Conservation (phyloP, 2,797 vertebrate genomes). For the Limosa lapponica region DNA sequence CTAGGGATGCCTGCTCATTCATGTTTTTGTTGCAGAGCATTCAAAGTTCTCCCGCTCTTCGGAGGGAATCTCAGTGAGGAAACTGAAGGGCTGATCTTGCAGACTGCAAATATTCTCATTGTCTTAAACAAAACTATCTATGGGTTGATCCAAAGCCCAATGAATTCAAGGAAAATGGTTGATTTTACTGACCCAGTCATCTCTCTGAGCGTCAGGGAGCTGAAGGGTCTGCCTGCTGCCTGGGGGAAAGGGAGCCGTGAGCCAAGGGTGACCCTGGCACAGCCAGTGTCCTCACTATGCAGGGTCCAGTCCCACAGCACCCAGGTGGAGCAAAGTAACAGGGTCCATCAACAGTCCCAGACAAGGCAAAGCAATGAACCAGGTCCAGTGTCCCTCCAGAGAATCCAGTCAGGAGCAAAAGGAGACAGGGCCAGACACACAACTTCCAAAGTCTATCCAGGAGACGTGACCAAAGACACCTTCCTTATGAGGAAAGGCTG, state of each 20-base stretch:
- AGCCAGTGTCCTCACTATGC: neutral
- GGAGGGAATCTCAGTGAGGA: neutral
- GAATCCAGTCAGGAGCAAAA: neutral
- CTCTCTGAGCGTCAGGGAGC: fast-evolving
- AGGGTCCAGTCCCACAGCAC: neutral
- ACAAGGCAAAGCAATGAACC: neutral
- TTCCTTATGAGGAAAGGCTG: neutral
- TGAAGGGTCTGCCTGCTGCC: neutral
- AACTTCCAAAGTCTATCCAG: neutral
- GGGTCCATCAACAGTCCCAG: neutral
- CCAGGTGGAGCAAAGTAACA: neutral
- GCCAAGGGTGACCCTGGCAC: neutral
- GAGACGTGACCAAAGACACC: neutral
- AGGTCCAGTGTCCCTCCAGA: neutral
- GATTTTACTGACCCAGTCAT: neutral
- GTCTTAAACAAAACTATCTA: neutral
- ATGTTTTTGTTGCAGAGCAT: neutral
- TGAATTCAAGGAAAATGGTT: neutral
- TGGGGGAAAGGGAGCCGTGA: neutral
- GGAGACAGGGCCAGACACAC: neutral
- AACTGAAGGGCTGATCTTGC: neutral
- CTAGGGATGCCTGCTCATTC: neutral
- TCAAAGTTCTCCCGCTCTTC: neutral
- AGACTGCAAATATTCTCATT: neutral
- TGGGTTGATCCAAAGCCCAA: neutral